Evolutionary conservation across 2,888 invertebrate genomes (phyloP).

Genomic region (Parelbella ahira): DNA sequence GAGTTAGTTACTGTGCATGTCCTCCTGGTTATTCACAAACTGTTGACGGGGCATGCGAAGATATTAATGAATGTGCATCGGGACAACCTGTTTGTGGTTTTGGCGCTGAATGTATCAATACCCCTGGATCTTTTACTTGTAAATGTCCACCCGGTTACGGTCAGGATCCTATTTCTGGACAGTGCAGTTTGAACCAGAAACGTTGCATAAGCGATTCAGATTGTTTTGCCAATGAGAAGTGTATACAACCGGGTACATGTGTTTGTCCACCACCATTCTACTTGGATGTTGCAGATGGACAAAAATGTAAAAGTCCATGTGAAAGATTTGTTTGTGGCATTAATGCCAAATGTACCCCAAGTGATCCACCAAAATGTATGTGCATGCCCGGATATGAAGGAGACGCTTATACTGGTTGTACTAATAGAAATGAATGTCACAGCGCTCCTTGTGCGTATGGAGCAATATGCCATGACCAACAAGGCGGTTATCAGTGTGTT

Average conservation of each 20-base stretch:
- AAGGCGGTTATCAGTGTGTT: conserved; percentile 91
- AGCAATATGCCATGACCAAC: conserved; percentile 93
- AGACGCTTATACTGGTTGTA: conserved; percentile 90
- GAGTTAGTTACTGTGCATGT: conserved; percentile 95
- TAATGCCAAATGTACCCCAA: conserved; percentile 93
- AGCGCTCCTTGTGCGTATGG: conserved; percentile 92
- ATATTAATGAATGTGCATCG: conserved; percentile 91
- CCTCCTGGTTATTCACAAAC: conserved; percentile 91
- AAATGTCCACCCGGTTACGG: conserved; percentile 90
- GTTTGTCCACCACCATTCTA: conserved; percentile 95
- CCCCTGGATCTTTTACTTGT: conserved; percentile 88
- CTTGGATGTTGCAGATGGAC: conserved; percentile 88
- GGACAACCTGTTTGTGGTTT: conserved; percentile 89
- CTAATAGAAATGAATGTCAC: conserved; percentile 92
- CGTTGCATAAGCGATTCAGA: conserved; percentile 91
- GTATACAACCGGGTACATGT: conserved; percentile 94
- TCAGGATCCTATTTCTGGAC: conserved; percentile 90
- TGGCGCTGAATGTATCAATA: conserved; percentile 92
- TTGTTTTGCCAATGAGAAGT: conserved; percentile 92
- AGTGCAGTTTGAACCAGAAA: conserved; percentile 90
- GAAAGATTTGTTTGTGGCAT: conserved; percentile 94
- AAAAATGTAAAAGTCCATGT: conserved; percentile 95
- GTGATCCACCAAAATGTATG: conserved; percentile 93
- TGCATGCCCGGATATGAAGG: conserved; percentile 93
- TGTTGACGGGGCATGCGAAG: conserved; percentile 89